Evolutionary conservation across 1,140 invertebrate genomes (phyloP).

Genomic region (Drosophila jambulina): DNA sequence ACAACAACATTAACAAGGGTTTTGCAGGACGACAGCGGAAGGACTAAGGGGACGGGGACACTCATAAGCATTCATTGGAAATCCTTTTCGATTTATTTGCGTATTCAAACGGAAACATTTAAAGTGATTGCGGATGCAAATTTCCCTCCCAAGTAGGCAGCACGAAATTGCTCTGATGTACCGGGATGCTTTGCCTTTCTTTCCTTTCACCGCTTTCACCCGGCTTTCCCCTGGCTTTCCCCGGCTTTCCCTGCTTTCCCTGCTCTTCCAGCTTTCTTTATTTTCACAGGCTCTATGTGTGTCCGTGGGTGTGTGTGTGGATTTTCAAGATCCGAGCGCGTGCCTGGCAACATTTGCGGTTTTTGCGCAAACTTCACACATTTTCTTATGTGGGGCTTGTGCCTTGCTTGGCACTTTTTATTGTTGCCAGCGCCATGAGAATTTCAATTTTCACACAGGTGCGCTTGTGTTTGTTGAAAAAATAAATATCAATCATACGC

Average conservation of each 20-base stretch:
- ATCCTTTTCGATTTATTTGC: conserved; percentile 84
- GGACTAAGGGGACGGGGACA: conserved; percentile 27
- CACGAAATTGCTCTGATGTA: conserved; percentile 59
- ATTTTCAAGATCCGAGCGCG: conserved; percentile 72
- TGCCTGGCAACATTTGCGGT: conserved; percentile 81
- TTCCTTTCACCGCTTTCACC: conserved; percentile 10
- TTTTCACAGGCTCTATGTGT: conserved; percentile 10
- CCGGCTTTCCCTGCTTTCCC: conserved; percentile 4
- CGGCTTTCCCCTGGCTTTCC: background rate
- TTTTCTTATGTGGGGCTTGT: conserved; percentile 69
- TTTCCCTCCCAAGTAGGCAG: conserved; percentile 61
- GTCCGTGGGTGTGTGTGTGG: conserved; percentile 19
- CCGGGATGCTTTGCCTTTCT: conserved; percentile 15
- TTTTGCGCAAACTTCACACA: conserved; percentile 81
- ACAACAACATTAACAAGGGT: conserved; percentile 81
- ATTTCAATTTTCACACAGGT: conserved; percentile 81
- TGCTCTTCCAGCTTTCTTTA: conserved; percentile 14
- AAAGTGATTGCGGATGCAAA: conserved; percentile 84
- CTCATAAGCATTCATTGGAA: conserved; percentile 82
- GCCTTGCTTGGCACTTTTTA: conserved; percentile 47
- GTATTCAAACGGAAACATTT: conserved; percentile 84
- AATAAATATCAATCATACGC: conserved; percentile 83
- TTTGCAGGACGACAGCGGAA: conserved; percentile 37
- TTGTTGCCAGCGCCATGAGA: conserved; percentile 72
- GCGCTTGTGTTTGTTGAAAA: conserved; percentile 77